phyloP scores from a whole-genome alignment of 1,140 invertebrate species.

The Drosophila athabasca region DNA sequence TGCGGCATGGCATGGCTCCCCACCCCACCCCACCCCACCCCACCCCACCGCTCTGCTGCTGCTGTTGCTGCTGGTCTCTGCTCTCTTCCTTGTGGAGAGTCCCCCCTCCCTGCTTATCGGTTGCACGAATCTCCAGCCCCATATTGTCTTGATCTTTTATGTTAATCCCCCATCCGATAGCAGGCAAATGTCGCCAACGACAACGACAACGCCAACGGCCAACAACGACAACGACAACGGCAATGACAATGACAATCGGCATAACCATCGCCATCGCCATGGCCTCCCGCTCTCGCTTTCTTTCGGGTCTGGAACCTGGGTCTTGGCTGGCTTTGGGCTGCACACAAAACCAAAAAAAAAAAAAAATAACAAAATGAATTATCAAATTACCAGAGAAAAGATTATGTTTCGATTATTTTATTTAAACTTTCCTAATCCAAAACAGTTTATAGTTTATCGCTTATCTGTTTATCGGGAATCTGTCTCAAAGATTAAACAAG shows the following conservation, averaged over 20 bases:
- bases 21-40: background rate
- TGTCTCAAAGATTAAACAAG: too few species aligned
- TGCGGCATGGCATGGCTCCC: conserved; percentile 34
- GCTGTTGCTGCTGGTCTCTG: background rate
- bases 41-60: too few species aligned
- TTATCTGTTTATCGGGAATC: too few species aligned
- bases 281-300: conserved; percentile 69
- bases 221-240: conserved; percentile 41
- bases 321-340: background rate
- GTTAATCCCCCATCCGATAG: conserved; percentile 35
- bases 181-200: conserved; percentile 28
- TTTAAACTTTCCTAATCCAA: too few species aligned
- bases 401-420: too few species aligned
- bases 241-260: conserved; percentile 7
- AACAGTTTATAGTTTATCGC: too few species aligned
- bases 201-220: conserved; percentile 19
- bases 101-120: conserved; percentile 23
- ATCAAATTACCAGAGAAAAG: background rate
- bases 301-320: conserved; percentile 34
- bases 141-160: conserved; percentile 26
- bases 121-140: conserved; percentile 41
- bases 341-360: background rate
- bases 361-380: conserved; percentile 5
- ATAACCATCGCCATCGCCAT: conserved; percentile 19
- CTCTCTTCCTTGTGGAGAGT: conserved; percentile 54